Evolutionary conservation across 2,888 invertebrate species (phyloP).

Genomic region (Vanessa cardui): DNA sequence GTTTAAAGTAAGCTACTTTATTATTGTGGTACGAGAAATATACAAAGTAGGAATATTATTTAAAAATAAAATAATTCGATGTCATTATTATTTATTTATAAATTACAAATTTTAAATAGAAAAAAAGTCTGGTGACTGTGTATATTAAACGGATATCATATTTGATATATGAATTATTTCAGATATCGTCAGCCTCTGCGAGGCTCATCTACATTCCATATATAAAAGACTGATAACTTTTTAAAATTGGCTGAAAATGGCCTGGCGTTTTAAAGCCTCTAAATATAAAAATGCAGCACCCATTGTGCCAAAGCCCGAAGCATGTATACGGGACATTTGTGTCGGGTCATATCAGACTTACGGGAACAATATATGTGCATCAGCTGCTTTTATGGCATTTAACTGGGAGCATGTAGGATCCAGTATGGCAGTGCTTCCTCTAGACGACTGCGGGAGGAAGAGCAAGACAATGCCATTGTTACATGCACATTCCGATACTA

Average conservation of each 20-base stretch:
- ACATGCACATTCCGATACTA: constrained; percentile 94
- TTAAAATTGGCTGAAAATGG: constrained; percentile 84
- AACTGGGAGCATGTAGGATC: constrained; percentile 97
- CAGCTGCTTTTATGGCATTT: constrained; percentile 96
- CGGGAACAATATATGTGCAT: constrained; percentile 97
- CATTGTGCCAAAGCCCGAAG: constrained; percentile 97
- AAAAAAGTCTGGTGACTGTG: neutral
- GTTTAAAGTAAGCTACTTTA: neutral
- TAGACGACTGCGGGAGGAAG: constrained; percentile 94
- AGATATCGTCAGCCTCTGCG: constrained; percentile 49
- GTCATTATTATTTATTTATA: neutral
- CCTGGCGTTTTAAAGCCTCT: constrained; percentile 98
- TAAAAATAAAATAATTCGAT: neutral
- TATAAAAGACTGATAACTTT: constrained; percentile 73
- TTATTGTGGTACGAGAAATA: neutral
- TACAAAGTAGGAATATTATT: neutral
- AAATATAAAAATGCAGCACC: constrained; percentile 99
- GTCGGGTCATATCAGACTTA: constrained; percentile 97
- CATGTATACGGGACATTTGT: constrained; percentile 93
- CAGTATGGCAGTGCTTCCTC: constrained; percentile 93
- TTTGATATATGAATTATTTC: constrained; percentile 46
- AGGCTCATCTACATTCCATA: constrained; percentile 70
- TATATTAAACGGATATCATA: too few relatives aligned
- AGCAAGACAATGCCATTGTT: constrained; percentile 93
- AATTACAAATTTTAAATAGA: neutral